Base-by-base conservation (phyloP, 2,797 vertebrate genomes). In the Knipowitschia caucasica region DNA sequence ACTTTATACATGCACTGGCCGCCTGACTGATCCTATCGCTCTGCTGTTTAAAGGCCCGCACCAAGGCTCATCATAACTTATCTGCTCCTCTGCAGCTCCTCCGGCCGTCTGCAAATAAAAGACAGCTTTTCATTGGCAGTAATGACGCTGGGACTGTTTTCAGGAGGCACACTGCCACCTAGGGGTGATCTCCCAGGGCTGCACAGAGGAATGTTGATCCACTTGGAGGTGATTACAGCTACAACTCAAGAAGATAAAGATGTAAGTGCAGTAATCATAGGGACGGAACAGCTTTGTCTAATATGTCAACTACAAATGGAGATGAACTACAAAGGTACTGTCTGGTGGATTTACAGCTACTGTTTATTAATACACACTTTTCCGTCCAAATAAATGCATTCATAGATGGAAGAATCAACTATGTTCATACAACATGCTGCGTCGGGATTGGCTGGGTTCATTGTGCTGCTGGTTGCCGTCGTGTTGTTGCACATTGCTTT, bases 101-200 rank as follows among this genome's bases (percentile, higher is more conserved):
- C 78, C 50, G 56, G 64, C 45, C 56, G 60, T 46, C 53, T 51
- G 62, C 65, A 73, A 74, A 75, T 77, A 69, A 83, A 78, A 67
- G 46, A 9, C 15, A 47, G 46, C 69, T 76, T 77, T 69, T 59
- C 69, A 57, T 64, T 79, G 74, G 67, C 8, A 73, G 54, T 38
- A 62, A 78, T 66, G 66, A 59, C 61, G 56, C 58, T 61, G 53
- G 58, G 51, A 59, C 56, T 63, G 62, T 36, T 24, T 81, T 82
- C 66, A 72, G 56, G 75, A 83, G 50, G 66, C 47, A 66, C 72
- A 60, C 81, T 75, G 86, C 88, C 88, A 82, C 77, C 89, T 88
- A 86, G 83, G 64, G 89, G 85, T 63, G 53, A 36, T 74, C 46
- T 64, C 66, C 56, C 46, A 42, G 50, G 69, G 71, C 59, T 80